These are phyloP conservation scores for Myotis lucifugus DNA, from an alignment of 2,113 vertebrate genomes.

Conservation along the genomic window DNA sequence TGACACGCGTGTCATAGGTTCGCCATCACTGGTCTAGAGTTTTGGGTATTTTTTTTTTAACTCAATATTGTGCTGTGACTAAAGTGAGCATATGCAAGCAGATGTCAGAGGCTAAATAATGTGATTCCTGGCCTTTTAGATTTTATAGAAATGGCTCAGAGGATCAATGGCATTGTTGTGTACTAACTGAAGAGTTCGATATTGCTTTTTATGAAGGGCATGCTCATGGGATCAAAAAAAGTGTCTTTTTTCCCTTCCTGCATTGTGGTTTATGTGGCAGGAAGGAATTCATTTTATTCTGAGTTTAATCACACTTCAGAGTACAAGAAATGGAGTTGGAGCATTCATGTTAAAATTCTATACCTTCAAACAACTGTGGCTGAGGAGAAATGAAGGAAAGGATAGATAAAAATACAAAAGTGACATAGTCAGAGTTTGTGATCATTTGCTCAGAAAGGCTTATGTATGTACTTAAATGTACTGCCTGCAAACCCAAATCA, in stretches of 20 bases:
- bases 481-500: conserved; percentile 39
- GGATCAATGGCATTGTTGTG: neutral
- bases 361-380: conserved; percentile 41
- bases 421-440: neutral
- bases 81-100: neutral
- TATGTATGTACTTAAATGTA: neutral
- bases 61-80: neutral
- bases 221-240: neutral
- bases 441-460: conserved; percentile 64
- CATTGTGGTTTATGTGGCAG: neutral
- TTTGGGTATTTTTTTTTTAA: neutral
- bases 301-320: conserved; percentile 54
- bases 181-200: neutral
- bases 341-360: conserved; percentile 62
- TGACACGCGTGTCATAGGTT: no score
- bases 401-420: conserved; percentile 50
- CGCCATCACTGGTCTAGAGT: neutral
- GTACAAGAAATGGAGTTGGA: conserved; percentile 31
- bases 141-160: neutral
- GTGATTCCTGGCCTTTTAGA: neutral
- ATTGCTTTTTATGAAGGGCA: conserved; percentile 18
- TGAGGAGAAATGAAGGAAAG: conserved; percentile 59
- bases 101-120: neutral
- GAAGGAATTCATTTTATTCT: conserved; percentile 50
- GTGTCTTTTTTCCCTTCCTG: neutral